Evolutionary conservation across 2,888 invertebrate genomes (phyloP), one percentile per base, ranked within the genome.

Genomic region (Pachliopta kotzebuea): DNA sequence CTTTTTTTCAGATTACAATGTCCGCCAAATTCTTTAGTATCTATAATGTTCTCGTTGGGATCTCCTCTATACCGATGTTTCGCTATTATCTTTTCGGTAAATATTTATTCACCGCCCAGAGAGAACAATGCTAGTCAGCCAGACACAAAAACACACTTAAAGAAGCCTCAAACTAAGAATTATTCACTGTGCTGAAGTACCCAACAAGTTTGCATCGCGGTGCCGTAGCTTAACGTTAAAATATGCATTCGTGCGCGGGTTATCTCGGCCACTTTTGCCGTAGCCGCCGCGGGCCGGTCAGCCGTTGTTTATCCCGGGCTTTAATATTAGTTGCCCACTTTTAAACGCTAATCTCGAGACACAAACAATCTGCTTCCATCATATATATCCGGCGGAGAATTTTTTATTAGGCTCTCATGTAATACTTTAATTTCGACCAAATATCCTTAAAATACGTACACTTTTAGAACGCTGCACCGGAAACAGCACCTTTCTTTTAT

Each of bases 211-310:
- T 83, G 83, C 84, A 80, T 79, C 79, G 80, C 76, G 77, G 78
- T 77, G 76, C 80, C 79, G 80, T 81, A 84, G 85, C 83, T 86
- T 82, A 84, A 81, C 81, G 86, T 79, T 89, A 85, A 89, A 88
- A 88, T 88, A 89, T 90, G 87, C 86, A 88, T 87, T 83, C 81
- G 83, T 81, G 83, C 79, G 76, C 80, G 72, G 81, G 82, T 84
- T 88, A 85, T 85, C 87, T 85, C 80, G 81, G 78, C 81, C 83
- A 85, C 83, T 88, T 83, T 83, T 80, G 79, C 81, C 77, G 78
- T 78, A 72, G 81, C 79, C 79, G 76, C 72, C 76, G 76, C 73
- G 77, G 72, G 74, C 72, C 81, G 84, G 84, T 85, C 85, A 85
- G 78, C 76, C 78, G 74, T 82, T 84, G 84, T 87, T 85, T 86